Evolutionary conservation across 2,797 vertebrate species (phyloP).

Genomic region (Mus caroli): DNA sequence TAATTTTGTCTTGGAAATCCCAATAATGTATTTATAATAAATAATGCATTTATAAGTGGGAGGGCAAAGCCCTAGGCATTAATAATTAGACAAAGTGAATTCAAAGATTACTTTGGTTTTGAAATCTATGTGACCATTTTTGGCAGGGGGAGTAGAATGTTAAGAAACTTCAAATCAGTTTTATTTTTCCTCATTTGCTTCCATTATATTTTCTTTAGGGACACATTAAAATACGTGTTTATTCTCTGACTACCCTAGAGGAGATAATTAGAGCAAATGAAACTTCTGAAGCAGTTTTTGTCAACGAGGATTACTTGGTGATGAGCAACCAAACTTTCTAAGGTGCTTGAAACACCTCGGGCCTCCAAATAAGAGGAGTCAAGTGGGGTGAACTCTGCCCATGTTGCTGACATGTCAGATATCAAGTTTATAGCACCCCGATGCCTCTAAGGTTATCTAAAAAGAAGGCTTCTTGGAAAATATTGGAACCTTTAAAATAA

Average conservation of each 20-base stretch:
- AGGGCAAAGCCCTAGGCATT: background rate
- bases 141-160: background rate
- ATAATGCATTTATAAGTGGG: background rate
- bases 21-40: background rate
- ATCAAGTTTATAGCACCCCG: slow-evolving; percentile 8
- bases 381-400: background rate
- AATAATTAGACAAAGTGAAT: slow-evolving; percentile 31
- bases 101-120: slow-evolving; percentile 36
- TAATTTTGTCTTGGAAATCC: slow-evolving; percentile 59
- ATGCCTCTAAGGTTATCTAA: slow-evolving; percentile 36
- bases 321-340: background rate
- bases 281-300: slow-evolving; percentile 50
- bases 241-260: slow-evolving; percentile 38
- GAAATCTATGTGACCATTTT: background rate
- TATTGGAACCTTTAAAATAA: background rate
- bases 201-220: slow-evolving; percentile 54
- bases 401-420: slow-evolving; percentile 37
- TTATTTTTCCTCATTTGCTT: slow-evolving; percentile 30
- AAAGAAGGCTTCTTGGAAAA: slow-evolving; percentile 59
- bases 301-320: background rate
- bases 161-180: background rate
- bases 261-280: slow-evolving; percentile 21
- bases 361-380: background rate
- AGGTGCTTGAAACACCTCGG: slow-evolving; percentile 24
- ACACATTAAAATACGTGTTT: slow-evolving; percentile 35